Evolutionary conservation across 2,797 vertebrate species (phyloP).

Genomic region (Odontamblyopus rebecca): DNA sequence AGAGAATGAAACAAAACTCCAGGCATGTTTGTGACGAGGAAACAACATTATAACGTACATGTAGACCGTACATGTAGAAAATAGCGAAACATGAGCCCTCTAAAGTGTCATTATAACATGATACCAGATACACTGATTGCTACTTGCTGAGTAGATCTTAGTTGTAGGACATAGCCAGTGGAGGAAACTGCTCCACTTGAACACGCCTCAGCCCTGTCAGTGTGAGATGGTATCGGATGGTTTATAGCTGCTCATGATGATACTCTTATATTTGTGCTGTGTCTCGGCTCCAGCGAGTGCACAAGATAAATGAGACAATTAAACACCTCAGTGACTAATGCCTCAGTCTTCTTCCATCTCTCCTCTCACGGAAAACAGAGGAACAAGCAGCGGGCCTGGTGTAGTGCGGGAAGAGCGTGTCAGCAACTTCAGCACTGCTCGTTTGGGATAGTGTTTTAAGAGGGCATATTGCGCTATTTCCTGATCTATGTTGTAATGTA

Average conservation of each 20-base stretch:
- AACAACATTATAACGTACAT: too few species aligned
- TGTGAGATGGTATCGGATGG: constrained; percentile 15
- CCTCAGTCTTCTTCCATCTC: constrained; percentile 47
- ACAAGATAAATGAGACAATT: constrained; percentile 77
- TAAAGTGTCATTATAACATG: too few species aligned
- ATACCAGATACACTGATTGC: not conserved
- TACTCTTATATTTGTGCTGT: constrained; percentile 29
- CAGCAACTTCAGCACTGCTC: not conserved
- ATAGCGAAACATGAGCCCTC: too few species aligned
- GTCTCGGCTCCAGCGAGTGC: constrained; percentile 26
- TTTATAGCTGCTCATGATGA: constrained; percentile 28
- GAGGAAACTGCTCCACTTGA: constrained; percentile 2
- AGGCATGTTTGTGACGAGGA: too few species aligned
- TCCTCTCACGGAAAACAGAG: constrained; percentile 57
- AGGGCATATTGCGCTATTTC: too few species aligned
- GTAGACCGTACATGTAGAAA: too few species aligned
- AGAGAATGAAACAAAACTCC: too few species aligned
- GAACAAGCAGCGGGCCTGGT: constrained; percentile 32
- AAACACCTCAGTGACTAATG: constrained; percentile 72
- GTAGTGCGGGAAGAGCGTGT: not conserved
- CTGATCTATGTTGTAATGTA: too few species aligned
- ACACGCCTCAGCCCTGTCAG: constrained; percentile 5
- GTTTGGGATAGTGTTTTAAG: not conserved
- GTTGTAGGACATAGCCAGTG: not conserved
- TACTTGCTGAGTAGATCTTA: not conserved